A percentile compares a stretch with the other conserved stretches of the same genome.
phyloP scores from a whole-genome alignment of 1,140 invertebrate species.

The Drosophila aff. region DNA sequence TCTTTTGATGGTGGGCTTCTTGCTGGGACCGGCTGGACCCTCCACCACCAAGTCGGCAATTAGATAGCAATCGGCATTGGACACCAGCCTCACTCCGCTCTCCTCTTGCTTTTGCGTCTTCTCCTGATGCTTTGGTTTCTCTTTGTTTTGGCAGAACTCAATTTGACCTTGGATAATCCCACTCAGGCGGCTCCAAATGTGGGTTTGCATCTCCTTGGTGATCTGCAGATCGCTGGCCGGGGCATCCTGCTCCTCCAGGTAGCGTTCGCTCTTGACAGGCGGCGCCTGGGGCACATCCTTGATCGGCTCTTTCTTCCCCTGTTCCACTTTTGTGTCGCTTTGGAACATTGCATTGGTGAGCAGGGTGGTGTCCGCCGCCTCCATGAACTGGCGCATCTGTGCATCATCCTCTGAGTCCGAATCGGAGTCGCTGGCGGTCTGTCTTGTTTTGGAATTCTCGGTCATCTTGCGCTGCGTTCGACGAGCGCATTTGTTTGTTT shows the following conservation, averaged over 20 bases:
- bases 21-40: conserved; percentile 19
- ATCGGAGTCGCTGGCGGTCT: conserved; percentile 32
- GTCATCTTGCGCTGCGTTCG: conserved; percentile 5
- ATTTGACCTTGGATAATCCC: conserved; percentile 56
- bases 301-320: neutral
- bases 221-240: conserved; percentile 44
- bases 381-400: conserved; percentile 53
- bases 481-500: conserved; percentile 16
- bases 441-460: neutral
- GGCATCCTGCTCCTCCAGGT: conserved; percentile 38
- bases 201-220: conserved; percentile 60
- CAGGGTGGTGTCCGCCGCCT: conserved; percentile 62
- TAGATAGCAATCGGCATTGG: conserved; percentile 56
- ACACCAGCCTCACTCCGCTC: conserved; percentile 29
- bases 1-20: conserved; percentile 49
- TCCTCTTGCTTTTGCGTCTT: neutral
- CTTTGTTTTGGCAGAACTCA: conserved; percentile 22
- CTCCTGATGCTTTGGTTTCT: neutral
- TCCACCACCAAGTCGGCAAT: conserved; percentile 22
- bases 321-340: neutral
- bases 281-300: neutral
- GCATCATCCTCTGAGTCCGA: conserved; percentile 59
- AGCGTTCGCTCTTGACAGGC: conserved; percentile 49
- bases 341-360: conserved; percentile 64
- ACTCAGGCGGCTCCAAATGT: conserved; percentile 61